Evolutionary conservation across 2,888 invertebrate species (phyloP).

Genomic region (Boloria euphrosyne): DNA sequence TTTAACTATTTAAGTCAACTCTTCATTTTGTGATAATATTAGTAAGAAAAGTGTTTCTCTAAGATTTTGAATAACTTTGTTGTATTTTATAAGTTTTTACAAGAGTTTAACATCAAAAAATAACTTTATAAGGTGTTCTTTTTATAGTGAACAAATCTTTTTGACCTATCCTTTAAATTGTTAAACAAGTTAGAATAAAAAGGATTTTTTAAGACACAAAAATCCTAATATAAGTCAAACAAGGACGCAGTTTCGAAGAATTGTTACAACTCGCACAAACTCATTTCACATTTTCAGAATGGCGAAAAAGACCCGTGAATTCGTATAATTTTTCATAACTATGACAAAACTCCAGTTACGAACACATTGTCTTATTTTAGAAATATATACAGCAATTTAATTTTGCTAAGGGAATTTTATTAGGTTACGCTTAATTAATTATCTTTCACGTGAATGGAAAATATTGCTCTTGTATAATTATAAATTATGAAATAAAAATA

Average conservation of each 20-base stretch:
- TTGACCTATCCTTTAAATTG: constrained; percentile 16
- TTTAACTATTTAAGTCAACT: too few species aligned
- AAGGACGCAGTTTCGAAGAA: constrained; percentile 58
- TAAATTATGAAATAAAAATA: too few species aligned
- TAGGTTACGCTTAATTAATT: too few species aligned
- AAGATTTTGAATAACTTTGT: too few species aligned
- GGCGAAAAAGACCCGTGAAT: constrained; percentile 58
- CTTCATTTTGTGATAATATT: too few species aligned
- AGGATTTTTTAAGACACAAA: constrained; percentile 54
- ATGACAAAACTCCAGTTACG: constrained; percentile 49
- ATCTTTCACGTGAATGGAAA: too few species aligned
- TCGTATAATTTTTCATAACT: constrained; percentile 39
- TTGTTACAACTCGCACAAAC: constrained; percentile 61
- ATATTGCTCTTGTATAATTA: too few species aligned
- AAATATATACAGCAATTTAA: constrained; percentile 5
- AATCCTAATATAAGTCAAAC: constrained; percentile 61
- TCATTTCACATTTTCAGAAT: constrained; percentile 57
- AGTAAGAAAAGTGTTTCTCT: too few species aligned
- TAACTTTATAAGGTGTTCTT: too few species aligned
- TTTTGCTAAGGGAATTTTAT: not conserved
- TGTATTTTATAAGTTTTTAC: too few species aligned
- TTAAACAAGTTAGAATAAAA: constrained; percentile 42
- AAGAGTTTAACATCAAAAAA: too few species aligned
- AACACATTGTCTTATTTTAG: constrained; percentile 50
- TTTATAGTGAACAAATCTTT: constrained; percentile 13